Evolutionary conservation across 2,888 invertebrate species (phyloP).

Genomic region (Sinohyriopsis cumingii): DNA sequence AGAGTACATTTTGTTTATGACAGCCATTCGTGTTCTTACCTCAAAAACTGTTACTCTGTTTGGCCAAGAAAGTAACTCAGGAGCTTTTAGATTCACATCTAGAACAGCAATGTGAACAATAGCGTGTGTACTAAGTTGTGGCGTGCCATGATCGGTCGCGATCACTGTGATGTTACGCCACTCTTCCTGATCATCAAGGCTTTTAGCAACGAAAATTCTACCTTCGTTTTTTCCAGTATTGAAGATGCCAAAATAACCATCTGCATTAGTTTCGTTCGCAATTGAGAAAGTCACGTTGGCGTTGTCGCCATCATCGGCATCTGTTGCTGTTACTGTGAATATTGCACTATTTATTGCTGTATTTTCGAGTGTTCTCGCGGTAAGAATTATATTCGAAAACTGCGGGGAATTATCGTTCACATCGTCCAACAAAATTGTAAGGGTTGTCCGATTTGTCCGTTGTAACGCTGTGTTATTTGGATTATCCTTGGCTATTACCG

Average conservation of each 20-base stretch:
- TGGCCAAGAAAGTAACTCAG: too few species aligned
- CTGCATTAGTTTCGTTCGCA: not conserved
- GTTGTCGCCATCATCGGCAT: slow-evolving; percentile 11
- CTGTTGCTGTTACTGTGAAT: slow-evolving; percentile 13
- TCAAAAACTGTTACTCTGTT: slow-evolving; percentile 13
- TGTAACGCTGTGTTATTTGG: slow-evolving; percentile 10
- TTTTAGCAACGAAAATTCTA: slow-evolving; percentile 79
- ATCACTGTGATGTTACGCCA: slow-evolving; percentile 86
- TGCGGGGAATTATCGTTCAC: slow-evolving; percentile 94
- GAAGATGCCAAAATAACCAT: not conserved
- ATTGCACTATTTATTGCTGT: not conserved
- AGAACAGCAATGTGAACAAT: slow-evolving; percentile 22
- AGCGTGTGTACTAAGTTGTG: slow-evolving; percentile 72
- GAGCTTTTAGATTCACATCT: slow-evolving; percentile 34
- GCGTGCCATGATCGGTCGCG: slow-evolving; percentile 91
- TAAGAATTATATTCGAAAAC: slow-evolving; percentile 74
- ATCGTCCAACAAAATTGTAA: slow-evolving; percentile 74
- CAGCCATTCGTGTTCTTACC: not conserved
- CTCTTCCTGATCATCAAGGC: slow-evolving; percentile 88
- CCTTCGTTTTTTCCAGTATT: slow-evolving; percentile 5
- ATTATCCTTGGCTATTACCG: slow-evolving; percentile 19
- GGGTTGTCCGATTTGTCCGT: slow-evolving; percentile 8
- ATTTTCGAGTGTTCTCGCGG: slow-evolving; percentile 19
- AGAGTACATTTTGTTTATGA: too few species aligned
- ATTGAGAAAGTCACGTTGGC: not conserved